Evolutionary conservation across 2,797 vertebrate genomes (phyloP).

Genomic region (Triplophysa yarkandensis): DNA sequence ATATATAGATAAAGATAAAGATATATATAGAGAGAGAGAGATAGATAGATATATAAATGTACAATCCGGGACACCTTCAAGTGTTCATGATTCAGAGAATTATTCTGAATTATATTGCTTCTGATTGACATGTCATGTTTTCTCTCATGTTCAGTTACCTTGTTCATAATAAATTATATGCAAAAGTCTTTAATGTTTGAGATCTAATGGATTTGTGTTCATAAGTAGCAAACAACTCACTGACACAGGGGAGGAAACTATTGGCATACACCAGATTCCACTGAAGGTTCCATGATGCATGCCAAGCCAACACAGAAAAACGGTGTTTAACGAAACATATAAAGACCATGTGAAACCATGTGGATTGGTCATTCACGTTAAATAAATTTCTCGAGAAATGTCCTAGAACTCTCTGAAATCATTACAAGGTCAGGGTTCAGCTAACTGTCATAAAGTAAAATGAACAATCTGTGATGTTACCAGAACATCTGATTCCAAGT

Average conservation of each 20-base stretch:
- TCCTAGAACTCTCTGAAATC: not conserved
- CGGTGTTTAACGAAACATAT: constrained; percentile 43
- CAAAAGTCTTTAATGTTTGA: constrained; percentile 48
- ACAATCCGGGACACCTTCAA: no score
- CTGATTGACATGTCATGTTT: not conserved
- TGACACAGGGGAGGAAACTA: not conserved
- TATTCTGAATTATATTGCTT: not conserved
- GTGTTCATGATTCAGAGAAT: not conserved
- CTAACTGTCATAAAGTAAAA: not conserved
- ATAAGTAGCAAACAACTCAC: constrained; percentile 54
- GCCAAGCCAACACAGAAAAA: constrained; percentile 28
- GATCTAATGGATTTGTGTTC: constrained; percentile 58
- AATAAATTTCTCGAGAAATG: constrained; percentile 7
- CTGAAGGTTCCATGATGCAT: constrained; percentile 1
- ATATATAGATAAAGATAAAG: no score
- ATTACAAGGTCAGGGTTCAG: not conserved
- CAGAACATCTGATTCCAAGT: constrained; percentile 22
- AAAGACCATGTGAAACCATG: constrained; percentile 6
- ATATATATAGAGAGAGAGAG: no score
- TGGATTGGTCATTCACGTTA: not conserved
- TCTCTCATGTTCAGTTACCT: not conserved
- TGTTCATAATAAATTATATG: constrained; percentile 47
- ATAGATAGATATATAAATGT: no score
- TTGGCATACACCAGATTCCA: constrained; percentile 16
- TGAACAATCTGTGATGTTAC: not conserved